Evolutionary conservation across 2,113 vertebrate genomes (phyloP), one percentile per base, ranked within the genome.

Genomic region (Tragelaphus imberbis): DNA sequence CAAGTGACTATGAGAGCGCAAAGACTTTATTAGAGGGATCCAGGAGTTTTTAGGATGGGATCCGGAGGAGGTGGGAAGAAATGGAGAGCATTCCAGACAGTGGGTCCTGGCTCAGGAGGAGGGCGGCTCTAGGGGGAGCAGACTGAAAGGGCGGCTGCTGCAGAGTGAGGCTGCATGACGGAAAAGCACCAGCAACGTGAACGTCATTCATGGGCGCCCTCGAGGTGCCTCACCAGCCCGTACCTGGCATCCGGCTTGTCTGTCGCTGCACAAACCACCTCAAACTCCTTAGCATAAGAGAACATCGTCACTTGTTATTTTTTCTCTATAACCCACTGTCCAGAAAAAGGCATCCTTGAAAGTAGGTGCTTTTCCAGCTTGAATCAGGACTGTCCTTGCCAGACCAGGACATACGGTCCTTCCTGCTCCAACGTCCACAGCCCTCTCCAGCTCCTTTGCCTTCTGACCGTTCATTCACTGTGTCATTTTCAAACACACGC

Each of bases 371-470:
- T 94, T 68, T 61, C 13, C 79, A 36, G 55, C 55, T 51, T 23
- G 6, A 85, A 9, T 47, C 61, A 49, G 15, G 19, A 19, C 7
- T 58, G 19, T 25, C 36, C 27, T 77, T n/a, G 16, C 33, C 33
- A 80, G 90, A 49, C 58, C 40, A 49, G 94, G 63, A 13, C 27
- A 7, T 1, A 9, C 0, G 13, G 40, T 82, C 25, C 85, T 13
- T 47, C n/a, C 33, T 28, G 6, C 14, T n/a, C 3, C 79, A 8
- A 3, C 1, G 15, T 1, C 80, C 71, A 15, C 1, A n/a, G 17
- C 3, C 75, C 6, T 53, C 61, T 90, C 28, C 47, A 14, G 25
- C 79, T 84, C 16, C 55, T 82, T 94, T 27, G 33, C 49, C 51
- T 84, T 61, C 86, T 84, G 56, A 84, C 33, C 23, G 56, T 47